A percentile compares a stretch with the other conserved stretches of the same genome.
Conservation (phyloP, 2,113 vertebrate species). For the Xerus inauris region DNA sequence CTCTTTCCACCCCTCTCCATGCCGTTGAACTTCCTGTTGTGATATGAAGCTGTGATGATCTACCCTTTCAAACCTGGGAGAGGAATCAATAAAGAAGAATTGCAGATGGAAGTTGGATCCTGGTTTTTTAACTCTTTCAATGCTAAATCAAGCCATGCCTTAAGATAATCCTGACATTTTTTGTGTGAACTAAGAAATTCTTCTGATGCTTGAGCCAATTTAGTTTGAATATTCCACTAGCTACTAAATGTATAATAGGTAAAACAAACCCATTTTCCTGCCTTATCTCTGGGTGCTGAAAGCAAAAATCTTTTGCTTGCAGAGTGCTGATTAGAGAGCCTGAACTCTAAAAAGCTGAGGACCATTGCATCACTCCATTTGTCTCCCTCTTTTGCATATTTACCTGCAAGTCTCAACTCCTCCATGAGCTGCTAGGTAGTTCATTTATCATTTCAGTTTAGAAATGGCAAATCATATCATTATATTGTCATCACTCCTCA, state of each 20-base stretch:
- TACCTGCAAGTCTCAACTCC: background rate
- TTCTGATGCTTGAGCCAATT: background rate
- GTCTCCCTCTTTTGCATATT: background rate
- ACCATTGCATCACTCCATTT: background rate
- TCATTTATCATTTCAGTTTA: background rate
- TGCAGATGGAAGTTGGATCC: background rate
- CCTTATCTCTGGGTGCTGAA: background rate
- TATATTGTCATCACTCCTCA: background rate
- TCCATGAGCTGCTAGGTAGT: background rate
- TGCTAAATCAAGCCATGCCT: background rate
- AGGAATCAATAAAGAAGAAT: background rate
- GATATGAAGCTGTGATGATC: background rate
- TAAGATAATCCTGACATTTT: background rate
- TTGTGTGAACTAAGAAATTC: background rate
- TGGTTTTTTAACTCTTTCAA: background rate
- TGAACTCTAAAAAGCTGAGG: background rate
- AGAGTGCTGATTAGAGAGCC: background rate
- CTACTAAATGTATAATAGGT: background rate
- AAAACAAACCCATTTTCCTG: background rate
- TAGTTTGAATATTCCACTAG: background rate
- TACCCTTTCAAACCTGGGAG: background rate
- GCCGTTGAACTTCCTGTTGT: background rate
- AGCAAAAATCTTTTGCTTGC: background rate
- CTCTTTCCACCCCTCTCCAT: accelerated
- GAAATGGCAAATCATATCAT: background rate